A percentile compares a stretch with the other conserved stretches of the same genome.
Evolutionary conservation across 1,140 invertebrate genomes (phyloP).

Genomic region (Cataglyphis hispanica): DNA sequence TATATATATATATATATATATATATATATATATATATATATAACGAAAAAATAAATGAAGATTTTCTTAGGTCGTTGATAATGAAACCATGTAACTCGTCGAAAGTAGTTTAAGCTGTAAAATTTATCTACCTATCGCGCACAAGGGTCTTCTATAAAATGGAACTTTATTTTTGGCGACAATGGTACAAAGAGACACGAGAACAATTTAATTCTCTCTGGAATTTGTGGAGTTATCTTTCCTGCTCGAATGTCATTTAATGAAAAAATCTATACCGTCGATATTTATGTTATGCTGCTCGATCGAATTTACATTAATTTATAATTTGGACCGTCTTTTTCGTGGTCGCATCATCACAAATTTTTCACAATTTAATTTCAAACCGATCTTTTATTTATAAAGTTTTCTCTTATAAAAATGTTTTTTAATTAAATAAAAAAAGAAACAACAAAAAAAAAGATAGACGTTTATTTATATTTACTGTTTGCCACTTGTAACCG

Average conservation of each 20-base stretch:
- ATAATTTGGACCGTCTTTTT: constrained; percentile 42
- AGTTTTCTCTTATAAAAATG: background rate
- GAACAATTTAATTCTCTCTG: constrained; percentile 61
- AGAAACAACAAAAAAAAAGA: background rate
- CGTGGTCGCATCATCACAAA: background rate
- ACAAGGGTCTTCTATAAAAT: constrained; percentile 54
- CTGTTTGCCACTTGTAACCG: background rate
- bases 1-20: background rate
- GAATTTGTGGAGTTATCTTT: constrained; percentile 62
- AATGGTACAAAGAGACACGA: constrained; percentile 32
- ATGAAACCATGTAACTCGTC: constrained; percentile 17
- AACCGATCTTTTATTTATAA: constrained; percentile 7
- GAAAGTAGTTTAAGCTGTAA: constrained; percentile 14
- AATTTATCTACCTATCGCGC: background rate
- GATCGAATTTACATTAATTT: constrained; percentile 30
- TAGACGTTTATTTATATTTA: background rate
- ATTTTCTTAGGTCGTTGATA: constrained; percentile 15
- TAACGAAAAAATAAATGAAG: background rate
- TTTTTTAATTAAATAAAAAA: background rate
- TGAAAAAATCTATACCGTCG: background rate
- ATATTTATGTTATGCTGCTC: constrained; percentile 69
- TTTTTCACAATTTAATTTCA: constrained; percentile 19
- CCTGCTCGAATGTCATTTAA: constrained; percentile 46
- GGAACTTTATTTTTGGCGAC: constrained; percentile 57
- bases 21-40: background rate